Conservation (phyloP, 1,140 invertebrate species). For the Adelges cooleyi region DNA sequence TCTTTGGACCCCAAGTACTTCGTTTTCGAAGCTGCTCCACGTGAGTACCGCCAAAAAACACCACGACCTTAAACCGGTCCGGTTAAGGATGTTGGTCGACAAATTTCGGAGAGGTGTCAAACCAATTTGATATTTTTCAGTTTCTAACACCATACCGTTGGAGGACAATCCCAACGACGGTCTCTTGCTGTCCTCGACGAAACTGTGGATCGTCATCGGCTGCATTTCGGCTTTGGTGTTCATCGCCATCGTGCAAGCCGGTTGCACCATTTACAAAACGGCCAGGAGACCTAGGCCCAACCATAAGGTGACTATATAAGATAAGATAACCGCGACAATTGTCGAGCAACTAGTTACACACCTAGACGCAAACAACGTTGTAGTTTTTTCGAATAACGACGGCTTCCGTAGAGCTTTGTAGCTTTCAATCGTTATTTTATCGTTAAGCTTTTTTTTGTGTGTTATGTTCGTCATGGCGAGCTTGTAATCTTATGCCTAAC, state of each 20-base stretch:
- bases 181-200: conserved; percentile 45
- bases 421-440: background rate
- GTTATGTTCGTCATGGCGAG: background rate
- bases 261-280: conserved; percentile 65
- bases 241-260: conserved; percentile 68
- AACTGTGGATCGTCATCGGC: conserved; percentile 70
- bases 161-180: conserved; percentile 31
- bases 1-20: conserved; percentile 65
- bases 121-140: conserved; percentile 33
- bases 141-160: conserved; percentile 37
- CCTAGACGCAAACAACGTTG: background rate
- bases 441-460: background rate
- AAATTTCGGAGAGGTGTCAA: background rate
- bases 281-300: conserved; percentile 45
- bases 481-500: conserved; percentile 11
- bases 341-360: too few relatives aligned
- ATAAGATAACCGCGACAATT: too few relatives aligned
- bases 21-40: conserved; percentile 48
- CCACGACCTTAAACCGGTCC: too few relatives aligned
- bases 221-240: conserved; percentile 66
- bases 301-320: conserved; percentile 46
- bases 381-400: conserved; percentile 10
- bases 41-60: too few relatives aligned
- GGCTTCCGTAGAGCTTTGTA: conserved; percentile 21
- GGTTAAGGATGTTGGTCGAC: too few relatives aligned